Evolutionary conservation across 2,888 invertebrate genomes (phyloP).

Genomic region (Euclidia mi): DNA sequence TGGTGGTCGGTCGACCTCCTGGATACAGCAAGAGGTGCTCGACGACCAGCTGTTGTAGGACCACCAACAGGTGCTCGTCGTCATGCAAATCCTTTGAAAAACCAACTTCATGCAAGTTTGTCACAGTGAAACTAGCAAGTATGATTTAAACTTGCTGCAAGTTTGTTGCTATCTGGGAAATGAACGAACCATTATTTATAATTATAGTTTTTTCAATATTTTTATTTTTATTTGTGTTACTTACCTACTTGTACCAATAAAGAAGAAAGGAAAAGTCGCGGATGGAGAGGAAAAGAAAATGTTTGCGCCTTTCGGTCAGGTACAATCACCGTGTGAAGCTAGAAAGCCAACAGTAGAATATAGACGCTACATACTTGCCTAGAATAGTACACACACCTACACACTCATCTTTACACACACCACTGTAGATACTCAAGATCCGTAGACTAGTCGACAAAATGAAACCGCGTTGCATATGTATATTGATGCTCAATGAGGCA

Average conservation of each 20-base stretch:
- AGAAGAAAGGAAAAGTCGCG: slow-evolving; percentile 94
- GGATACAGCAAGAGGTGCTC: too few species aligned
- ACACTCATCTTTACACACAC: slow-evolving; percentile 16
- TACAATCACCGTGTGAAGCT: slow-evolving; percentile 73
- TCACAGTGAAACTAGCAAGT: too few species aligned
- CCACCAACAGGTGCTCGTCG: too few species aligned
- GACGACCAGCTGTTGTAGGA: too few species aligned
- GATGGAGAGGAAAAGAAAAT: slow-evolving; percentile 94
- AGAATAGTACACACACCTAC: slow-evolving; percentile 25
- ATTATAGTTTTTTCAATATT: too few species aligned
- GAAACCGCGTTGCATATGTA: neutral
- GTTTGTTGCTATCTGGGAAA: too few species aligned
- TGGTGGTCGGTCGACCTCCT: too few species aligned
- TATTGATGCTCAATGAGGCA: neutral
- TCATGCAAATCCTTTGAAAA: too few species aligned
- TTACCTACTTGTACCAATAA: slow-evolving; percentile 62
- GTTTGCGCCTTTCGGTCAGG: slow-evolving; percentile 95
- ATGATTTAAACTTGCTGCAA: too few species aligned
- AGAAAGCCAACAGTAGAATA: slow-evolving; percentile 44
- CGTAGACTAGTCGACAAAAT: slow-evolving; percentile 10
- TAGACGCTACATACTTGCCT: slow-evolving; percentile 33
- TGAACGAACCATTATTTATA: too few species aligned
- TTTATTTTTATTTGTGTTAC: slow-evolving; percentile 50
- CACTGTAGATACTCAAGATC: slow-evolving; percentile 24
- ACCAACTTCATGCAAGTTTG: too few species aligned